Percentiles rank a stretch among this genome's conserved stretches.
Evolutionary conservation across 1,140 invertebrate genomes (phyloP).

Genomic region (Pollicipes pollicipes): DNA sequence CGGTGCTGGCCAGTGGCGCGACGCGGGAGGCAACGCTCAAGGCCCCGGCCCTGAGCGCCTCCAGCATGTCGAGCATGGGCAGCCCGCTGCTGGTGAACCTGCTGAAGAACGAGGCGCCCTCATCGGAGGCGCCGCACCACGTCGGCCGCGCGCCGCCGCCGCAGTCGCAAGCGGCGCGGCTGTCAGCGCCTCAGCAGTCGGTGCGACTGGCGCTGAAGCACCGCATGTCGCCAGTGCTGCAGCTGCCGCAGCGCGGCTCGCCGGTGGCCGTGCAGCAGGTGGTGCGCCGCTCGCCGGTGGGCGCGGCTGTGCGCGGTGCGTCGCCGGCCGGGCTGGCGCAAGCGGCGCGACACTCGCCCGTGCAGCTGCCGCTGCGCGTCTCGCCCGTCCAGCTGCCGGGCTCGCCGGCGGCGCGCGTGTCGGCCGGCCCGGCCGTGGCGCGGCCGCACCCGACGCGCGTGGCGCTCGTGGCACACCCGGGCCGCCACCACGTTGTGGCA

Average conservation of each 20-base stretch:
- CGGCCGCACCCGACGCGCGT: constrained; percentile 1
- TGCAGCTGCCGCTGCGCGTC: neutral
- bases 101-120: constrained; percentile 51
- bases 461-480: neutral
- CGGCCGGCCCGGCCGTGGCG: neutral
- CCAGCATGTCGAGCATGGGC: constrained; percentile 31
- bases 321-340: neutral
- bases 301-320: no score
- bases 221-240: neutral
- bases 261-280: neutral
- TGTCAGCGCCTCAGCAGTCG: neutral
- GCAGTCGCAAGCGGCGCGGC: neutral
- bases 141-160: no score
- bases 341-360: neutral
- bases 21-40: neutral
- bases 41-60: constrained; percentile 9
- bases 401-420: neutral
- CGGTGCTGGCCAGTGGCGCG: no score
- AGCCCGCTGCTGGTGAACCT: constrained; percentile 81
- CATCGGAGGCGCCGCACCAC: neutral
- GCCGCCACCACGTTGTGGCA: neutral
- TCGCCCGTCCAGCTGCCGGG: neutral
- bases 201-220: neutral
- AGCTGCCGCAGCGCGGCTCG: neutral
- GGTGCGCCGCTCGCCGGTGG: neutral